Base-by-base conservation (phyloP, 2,888 invertebrate genomes). In the Cheilosia variabilis region DNA sequence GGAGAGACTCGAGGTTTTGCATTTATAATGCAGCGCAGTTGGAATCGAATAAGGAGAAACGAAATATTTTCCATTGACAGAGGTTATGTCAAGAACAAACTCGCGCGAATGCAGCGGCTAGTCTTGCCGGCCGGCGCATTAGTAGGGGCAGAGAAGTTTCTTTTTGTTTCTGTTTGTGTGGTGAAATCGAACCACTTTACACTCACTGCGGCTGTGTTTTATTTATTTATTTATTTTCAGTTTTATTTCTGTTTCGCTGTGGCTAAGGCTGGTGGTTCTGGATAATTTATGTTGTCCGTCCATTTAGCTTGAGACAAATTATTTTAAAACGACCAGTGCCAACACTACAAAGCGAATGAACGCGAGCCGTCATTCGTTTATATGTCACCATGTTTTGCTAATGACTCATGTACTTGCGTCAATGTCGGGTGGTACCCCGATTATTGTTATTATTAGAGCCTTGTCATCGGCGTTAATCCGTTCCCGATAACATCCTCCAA, bases 121-220 rank as follows among this genome's bases (percentile, higher is more conserved):
- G 37, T 13, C 37, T 13, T 37, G 13, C 37, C 37, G 60, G 63
- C 62, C 31, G 31, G 31, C 31, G 9, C 31, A 31, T 9, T 9
- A 31, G 31, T 31, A 31, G 9, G 2, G 31, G 69, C 13, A 55
- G 4, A 34, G 45, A 34, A n/a, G 41, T 22, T 34, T 34, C 9
- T 34, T 37, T 37, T 37, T 37, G 3, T 13, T 13, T 37, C 4
- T 13, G 13, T 10, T 1, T n/a, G 37, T 57, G 75, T 19, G 47
- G 68, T 69, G 68, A 75, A 78, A 79, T 75, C 58, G 75, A 79
- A 69, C 22, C 58, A 55, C 75, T 84, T 57, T 58, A 73, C 73
- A 75, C 68, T 73, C 78, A 78, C 78, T 52, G 55, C 24, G 53
- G 37, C 55, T 37, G 41, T 34, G n/a, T 47, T 43, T 72, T 66